Percentiles rank a stretch among this genome's conserved stretches.
phyloP scores from a whole-genome alignment of 2,888 invertebrate genomes.

The Cheilosia impressa region DNA sequence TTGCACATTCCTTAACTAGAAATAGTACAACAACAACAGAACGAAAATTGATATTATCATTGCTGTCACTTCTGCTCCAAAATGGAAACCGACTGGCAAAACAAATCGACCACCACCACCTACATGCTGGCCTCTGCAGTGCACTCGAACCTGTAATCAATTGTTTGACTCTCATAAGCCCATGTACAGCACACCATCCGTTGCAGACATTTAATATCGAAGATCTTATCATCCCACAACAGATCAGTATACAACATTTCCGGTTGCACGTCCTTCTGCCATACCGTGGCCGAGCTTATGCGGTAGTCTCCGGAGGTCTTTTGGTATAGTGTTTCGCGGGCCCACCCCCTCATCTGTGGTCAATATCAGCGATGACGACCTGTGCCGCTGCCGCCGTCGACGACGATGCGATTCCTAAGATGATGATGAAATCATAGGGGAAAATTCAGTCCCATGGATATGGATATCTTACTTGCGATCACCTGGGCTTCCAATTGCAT shows the following conservation, averaged over 20 bases:
- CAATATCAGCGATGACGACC: slow-evolving; percentile 36
- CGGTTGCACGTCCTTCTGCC: slow-evolving; percentile 66
- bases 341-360: slow-evolving; percentile 4
- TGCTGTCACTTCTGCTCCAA: slow-evolving; percentile 36
- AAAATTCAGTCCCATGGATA: slow-evolving; percentile 57
- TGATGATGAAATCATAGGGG: slow-evolving; percentile 64
- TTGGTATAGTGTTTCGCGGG: slow-evolving; percentile 53
- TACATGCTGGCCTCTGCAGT: slow-evolving; percentile 25
- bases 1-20: no score
- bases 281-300: slow-evolving; percentile 29
- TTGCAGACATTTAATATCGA: slow-evolving; percentile 66
- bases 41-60: slow-evolving; percentile 16
- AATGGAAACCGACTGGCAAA: slow-evolving; percentile 38
- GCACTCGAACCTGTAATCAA: slow-evolving; percentile 52
- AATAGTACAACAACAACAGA: slow-evolving; percentile 3
- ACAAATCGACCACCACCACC: slow-evolving; percentile 64
- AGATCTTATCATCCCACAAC: slow-evolving; percentile 69
- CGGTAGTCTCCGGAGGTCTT: slow-evolving; percentile 62
- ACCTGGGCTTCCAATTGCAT: slow-evolving; percentile 71
- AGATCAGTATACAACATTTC: slow-evolving; percentile 68
- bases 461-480: slow-evolving; percentile 72
- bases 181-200: slow-evolving; percentile 15
- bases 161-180: slow-evolving; percentile 59
- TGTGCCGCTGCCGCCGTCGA: slow-evolving; percentile 32
- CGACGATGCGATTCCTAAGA: slow-evolving; percentile 50